Conservation (phyloP, 2,113 vertebrate genomes). For the Equus przewalskii region DNA sequence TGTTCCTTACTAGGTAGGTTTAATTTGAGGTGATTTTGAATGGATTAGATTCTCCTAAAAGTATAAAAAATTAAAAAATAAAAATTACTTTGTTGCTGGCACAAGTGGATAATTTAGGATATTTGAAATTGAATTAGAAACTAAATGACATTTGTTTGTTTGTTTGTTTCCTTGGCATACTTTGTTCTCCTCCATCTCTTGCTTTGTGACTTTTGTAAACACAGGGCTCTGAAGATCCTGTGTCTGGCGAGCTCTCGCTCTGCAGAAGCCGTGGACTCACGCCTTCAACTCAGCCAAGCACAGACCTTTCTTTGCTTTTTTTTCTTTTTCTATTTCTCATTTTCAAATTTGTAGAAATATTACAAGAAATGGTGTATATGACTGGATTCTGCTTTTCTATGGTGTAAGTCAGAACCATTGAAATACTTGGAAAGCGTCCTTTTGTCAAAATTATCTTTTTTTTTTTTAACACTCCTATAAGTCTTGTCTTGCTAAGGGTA, state of each 20-base stretch:
- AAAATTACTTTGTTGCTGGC: neutral
- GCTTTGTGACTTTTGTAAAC: neutral
- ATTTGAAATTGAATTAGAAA: conserved; percentile 15
- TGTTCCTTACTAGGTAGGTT: conserved; percentile 5
- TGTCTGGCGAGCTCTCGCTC: neutral
- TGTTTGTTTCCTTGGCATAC: neutral
- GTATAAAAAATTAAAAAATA: neutral
- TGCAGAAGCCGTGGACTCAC: fast-evolving
- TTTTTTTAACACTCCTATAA: neutral
- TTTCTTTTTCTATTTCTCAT: neutral
- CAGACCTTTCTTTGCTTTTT: neutral
- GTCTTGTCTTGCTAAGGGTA: neutral
- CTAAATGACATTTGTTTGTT: neutral
- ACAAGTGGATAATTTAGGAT: neutral
- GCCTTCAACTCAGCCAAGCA: neutral
- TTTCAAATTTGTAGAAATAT: conserved; percentile 1
- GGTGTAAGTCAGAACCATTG: neutral
- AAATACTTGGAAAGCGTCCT: neutral
- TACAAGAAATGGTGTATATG: neutral
- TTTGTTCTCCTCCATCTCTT: neutral
- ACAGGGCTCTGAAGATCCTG: neutral
- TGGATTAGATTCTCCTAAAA: neutral
- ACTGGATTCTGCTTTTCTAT: neutral
- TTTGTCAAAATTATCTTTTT: neutral
- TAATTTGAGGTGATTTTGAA: conserved; percentile 4